Base-by-base conservation (phyloP, 2,797 vertebrate genomes). In the Lacerta agilis region DNA sequence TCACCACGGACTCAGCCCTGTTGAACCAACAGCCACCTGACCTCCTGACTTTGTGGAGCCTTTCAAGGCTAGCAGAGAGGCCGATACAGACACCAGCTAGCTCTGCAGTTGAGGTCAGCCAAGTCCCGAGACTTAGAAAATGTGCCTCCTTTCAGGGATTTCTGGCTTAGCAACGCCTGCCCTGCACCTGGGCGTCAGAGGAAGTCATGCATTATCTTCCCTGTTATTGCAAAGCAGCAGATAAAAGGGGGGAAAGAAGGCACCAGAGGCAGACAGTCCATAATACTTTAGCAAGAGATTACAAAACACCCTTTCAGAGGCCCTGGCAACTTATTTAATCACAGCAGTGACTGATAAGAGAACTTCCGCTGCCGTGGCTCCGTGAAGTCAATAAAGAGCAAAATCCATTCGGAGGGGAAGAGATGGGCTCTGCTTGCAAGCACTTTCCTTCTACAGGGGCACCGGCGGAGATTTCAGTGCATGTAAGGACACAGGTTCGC, bases 381-480 rank as follows among this genome's bases (percentile, higher is more conserved):
- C 6, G 23, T 41, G 7, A 55, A 85, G 36, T 41, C 5, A 23
- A 78, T 77, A 45, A 77, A 77, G 38, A 66, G 9, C 73, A 77
- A 41, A 77, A 77, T 77, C 58, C 58, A 66, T 15, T 17, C 9
- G 5, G 58, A 17, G 75, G 23, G n/a, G 1, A n/a, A 33, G 20
- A 49, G 11, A 20, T 8, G 61, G 17, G 58, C 3, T 36, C 41
- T 9, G 58, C 17, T n/a, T 18, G 8, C 49, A 43, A 85, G 23
- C 3, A 18, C 18, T 4, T 15, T n/a, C 17, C 61, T 61, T 5
- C 29, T 5, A 3, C n/a, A 27, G 0, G 36, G 41, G 29, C 66
- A 18, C 8, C 1, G 8, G 2, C 41, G 2, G 2, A 15, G 13
- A 17, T 58, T 20, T 20, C 17, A 3, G 17, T 2, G 2, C 17